Conservation (phyloP, 53 echinoderm and acorn worm genomes). For the Luidia sarsii region DNA sequence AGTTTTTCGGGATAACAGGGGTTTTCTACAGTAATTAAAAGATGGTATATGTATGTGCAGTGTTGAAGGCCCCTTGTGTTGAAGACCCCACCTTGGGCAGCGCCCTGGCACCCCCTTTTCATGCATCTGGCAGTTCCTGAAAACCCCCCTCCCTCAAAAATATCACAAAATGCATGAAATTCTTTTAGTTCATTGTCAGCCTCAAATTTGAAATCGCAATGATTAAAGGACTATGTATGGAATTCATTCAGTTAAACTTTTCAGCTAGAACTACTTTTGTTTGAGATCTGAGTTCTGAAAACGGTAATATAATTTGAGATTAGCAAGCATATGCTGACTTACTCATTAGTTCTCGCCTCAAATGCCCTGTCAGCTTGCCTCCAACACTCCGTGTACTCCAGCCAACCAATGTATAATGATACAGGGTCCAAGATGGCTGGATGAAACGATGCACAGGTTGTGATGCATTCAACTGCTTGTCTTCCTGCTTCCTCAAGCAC, state of each 20-base stretch:
- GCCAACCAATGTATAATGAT: not conserved
- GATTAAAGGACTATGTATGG: not conserved
- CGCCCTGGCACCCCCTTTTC: too few species aligned
- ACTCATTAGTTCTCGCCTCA: not conserved
- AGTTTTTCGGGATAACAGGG: not conserved
- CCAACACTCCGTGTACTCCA: not conserved
- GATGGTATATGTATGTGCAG: not conserved
- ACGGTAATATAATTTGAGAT: not conserved
- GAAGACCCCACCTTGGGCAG: not conserved
- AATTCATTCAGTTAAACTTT: not conserved
- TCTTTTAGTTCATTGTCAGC: not conserved
- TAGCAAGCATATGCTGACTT: not conserved
- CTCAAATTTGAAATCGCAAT: not conserved
- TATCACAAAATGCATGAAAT: not conserved
- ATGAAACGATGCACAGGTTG: not conserved
- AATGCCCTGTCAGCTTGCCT: not conserved
- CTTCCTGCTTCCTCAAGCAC: not conserved
- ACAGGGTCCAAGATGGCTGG: not conserved
- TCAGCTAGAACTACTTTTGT: not conserved
- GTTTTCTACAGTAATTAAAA: not conserved
- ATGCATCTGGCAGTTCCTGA: too few species aligned
- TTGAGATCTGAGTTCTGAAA: not conserved
- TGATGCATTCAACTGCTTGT: not conserved
- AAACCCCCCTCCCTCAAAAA: too few species aligned
- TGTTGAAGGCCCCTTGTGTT: not conserved